Conservation (phyloP, 2,888 invertebrate genomes). For the Latrodectus elegans region DNA sequence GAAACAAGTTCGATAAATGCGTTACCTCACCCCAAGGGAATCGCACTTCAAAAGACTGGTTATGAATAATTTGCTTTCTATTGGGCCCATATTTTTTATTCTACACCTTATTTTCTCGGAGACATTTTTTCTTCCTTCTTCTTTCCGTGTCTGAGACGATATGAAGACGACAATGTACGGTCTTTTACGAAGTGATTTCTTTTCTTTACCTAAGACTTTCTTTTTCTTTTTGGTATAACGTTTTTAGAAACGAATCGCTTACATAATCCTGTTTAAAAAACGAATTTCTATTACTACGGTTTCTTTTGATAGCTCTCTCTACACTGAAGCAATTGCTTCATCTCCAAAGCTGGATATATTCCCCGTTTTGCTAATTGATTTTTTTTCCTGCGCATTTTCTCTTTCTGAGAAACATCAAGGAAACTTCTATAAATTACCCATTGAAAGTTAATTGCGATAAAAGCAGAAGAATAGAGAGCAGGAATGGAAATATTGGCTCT, state of each 20-base stretch:
- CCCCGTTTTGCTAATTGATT: too few relatives aligned
- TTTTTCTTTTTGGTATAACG: neutral
- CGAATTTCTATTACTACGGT: conserved; percentile 29
- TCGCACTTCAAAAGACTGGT: conserved; percentile 67
- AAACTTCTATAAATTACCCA: too few relatives aligned
- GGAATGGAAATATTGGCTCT: too few relatives aligned
- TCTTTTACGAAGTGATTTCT: conserved; percentile 21
- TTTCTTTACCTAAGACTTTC: neutral
- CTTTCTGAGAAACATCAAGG: too few relatives aligned
- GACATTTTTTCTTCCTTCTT: conserved; percentile 21
- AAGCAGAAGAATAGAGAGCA: too few relatives aligned
- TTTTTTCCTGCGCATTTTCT: too few relatives aligned
- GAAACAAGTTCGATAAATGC: conserved; percentile 68
- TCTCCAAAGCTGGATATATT: too few relatives aligned
- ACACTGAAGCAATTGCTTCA: neutral
- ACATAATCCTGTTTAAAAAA: conserved; percentile 55
- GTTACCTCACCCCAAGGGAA: conserved; percentile 60
- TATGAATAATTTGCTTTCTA: conserved; percentile 69
- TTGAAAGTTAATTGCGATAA: too few relatives aligned
- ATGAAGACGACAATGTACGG: conserved; percentile 43
- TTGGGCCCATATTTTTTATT: conserved; percentile 63
- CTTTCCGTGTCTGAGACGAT: conserved; percentile 10
- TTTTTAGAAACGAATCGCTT: conserved; percentile 46
- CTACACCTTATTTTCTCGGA: conserved; percentile 52
- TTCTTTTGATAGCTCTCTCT: conserved; percentile 21